Percentiles rank a stretch among this genome's conserved stretches.
These are phyloP conservation scores for Crax fasciolata DNA, from an alignment of 2,797 vertebrate genomes.

Conservation along the genomic window DNA sequence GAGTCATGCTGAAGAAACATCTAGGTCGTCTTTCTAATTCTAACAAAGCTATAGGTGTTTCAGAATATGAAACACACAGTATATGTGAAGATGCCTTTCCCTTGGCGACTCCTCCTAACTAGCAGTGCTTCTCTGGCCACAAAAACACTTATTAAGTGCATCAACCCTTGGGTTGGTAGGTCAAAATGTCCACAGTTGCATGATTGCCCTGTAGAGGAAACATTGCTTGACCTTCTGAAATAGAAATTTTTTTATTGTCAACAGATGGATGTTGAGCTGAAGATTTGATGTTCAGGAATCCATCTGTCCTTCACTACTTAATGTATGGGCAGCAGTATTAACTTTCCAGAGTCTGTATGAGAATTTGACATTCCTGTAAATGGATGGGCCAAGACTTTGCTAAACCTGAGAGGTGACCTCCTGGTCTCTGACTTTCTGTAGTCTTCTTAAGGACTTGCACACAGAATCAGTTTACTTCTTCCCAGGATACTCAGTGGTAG, in stretches of 20 bases:
- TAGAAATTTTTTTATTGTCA: not conserved
- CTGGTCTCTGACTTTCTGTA: not conserved
- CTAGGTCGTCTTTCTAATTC: not conserved
- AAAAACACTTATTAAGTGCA: fast-evolving
- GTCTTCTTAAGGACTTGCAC: not conserved
- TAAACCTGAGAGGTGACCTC: not conserved
- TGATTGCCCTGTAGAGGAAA: not conserved
- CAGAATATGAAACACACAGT: not conserved
- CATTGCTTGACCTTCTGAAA: not conserved
- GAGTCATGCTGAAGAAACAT: not conserved
- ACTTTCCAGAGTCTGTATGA: not conserved
- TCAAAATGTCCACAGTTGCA: not conserved
- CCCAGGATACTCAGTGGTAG: not conserved
- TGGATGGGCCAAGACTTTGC: not conserved
- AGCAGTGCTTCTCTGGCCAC: not conserved
- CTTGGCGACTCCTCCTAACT: not conserved
- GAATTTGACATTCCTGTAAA: not conserved
- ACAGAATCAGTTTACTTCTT: not conserved
- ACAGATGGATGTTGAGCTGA: not conserved
- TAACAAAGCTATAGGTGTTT: not conserved
- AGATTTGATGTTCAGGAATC: not conserved
- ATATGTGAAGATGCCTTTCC: not conserved
- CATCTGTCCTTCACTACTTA: not conserved
- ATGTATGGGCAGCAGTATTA: not conserved
- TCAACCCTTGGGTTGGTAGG: not conserved